Base-by-base conservation (phyloP, 2,113 vertebrate genomes). In the Rafetus swinhoei region DNA sequence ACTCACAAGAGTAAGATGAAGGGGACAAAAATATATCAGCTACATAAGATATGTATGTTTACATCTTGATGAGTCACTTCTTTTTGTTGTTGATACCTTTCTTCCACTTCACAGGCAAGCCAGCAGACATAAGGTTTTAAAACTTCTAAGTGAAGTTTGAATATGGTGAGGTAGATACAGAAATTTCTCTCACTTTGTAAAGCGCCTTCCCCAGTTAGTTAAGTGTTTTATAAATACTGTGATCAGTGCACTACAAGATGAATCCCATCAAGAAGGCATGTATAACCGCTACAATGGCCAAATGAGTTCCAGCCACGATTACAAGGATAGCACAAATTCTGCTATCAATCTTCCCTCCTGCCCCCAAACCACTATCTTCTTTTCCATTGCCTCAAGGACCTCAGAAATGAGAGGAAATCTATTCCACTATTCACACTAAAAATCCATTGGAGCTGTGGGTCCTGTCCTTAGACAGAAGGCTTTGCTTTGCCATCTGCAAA, bases 271-370 rank as follows among this genome's bases (percentile, higher is more conserved):
- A 2, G 21, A 8, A 15, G 4, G 11, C 19, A 60, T 83, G 27
- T 45, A 13, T 22, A 54, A 12, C 3, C 0, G 3, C 65, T 87
- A 0, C 32, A 0, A 3, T 27, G 2, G 6, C n/a, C 72, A 35
- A 35, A 24, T 35, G 65, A 79, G 76, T 79, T n/a, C 59, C 2
- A 11, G 65, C 45, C 74, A 45, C 22, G 16, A 14, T 45, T 85
- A 82, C 53, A 86, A 19, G 14, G 24, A 79, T 4, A 79, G 39
- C 14, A 27, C 24, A 79, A n/a, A 21, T 55, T 45, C 9, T 15
- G 45, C 45, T 45, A 45, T 45, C 45, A 45, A 21, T 74, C 5
- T 13, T 25, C 35, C 79, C 32, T 60, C 84, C 15, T 9, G 84
- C 62, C 62, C 62, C 32, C 32, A 69, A 18, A 69, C 14, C 6